These are phyloP conservation scores for Deilephila porcellus DNA, from an alignment of 2,888 invertebrate species.

Conservation along the genomic window DNA sequence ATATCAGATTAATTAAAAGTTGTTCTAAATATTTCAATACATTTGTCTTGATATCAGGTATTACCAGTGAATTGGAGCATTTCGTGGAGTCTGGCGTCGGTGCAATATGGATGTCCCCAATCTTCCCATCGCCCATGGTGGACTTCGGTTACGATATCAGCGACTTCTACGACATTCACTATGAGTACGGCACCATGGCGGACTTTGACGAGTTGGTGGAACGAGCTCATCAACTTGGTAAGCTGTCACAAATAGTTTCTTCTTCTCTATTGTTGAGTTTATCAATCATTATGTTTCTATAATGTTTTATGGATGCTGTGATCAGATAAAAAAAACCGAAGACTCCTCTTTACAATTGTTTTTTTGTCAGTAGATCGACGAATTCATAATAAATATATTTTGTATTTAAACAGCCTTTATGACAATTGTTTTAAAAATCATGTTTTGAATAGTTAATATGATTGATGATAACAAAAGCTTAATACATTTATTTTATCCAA, in stretches of 20 bases:
- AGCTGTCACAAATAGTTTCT: slow-evolving; percentile 25
- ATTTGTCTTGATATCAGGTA: slow-evolving; percentile 61
- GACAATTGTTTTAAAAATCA: no score
- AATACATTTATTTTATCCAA: no score
- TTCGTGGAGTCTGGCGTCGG: slow-evolving; percentile 87
- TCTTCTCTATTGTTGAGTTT: no score
- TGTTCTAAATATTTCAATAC: not conserved
- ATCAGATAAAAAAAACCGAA: no score
- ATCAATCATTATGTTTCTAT: no score
- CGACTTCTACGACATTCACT: slow-evolving; percentile 88
- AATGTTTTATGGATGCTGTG: no score
- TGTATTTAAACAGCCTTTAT: no score
- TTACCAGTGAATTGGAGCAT: slow-evolving; percentile 82
- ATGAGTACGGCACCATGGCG: slow-evolving; percentile 87
- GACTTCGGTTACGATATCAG: slow-evolving; percentile 94
- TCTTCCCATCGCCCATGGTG: slow-evolving; percentile 91
- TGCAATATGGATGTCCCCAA: slow-evolving; percentile 92
- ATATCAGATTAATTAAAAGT: not conserved
- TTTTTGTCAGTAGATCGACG: no score
- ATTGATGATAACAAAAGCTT: no score
- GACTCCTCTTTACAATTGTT: no score
- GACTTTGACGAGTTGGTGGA: slow-evolving; percentile 86
- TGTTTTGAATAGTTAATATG: no score
- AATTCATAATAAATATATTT: no score
- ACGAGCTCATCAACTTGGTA: slow-evolving; percentile 80